Conservation (phyloP, 2,888 invertebrate species). For the Geophilus truncorum region DNA sequence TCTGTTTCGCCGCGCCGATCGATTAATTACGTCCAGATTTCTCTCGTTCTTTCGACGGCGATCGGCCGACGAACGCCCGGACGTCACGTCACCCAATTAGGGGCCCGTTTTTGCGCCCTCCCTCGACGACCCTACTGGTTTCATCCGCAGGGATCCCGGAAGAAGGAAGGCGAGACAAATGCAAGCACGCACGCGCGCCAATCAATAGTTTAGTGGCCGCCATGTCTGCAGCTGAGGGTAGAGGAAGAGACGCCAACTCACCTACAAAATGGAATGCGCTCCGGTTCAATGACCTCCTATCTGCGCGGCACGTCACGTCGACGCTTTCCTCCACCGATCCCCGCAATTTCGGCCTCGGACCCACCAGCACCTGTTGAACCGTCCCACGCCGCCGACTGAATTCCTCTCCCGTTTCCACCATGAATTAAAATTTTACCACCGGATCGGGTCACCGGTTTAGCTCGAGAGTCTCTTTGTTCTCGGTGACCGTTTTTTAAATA, state of each 20-base stretch:
- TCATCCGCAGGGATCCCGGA: slow-evolving; percentile 29
- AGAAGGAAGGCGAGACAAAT: slow-evolving; percentile 17
- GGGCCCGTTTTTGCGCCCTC: background rate
- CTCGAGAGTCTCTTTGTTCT: too few relatives aligned
- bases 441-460: too few relatives aligned
- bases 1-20: background rate
- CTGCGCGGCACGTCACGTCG: background rate
- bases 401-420: too few relatives aligned
- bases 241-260: background rate
- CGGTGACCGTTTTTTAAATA: too few relatives aligned
- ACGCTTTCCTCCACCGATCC: too few relatives aligned
- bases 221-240: background rate
- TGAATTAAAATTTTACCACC: too few relatives aligned
- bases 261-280: background rate
- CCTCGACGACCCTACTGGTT: slow-evolving; percentile 5
- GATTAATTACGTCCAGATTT: background rate
- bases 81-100: background rate
- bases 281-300: slow-evolving; percentile 6
- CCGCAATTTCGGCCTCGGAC: background rate
- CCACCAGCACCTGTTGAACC: background rate
- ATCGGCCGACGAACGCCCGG: too few relatives aligned
- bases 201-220: slow-evolving; percentile 28
- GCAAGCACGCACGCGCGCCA: slow-evolving; percentile 9
- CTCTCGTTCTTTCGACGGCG: background rate
- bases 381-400: too few relatives aligned